Base-by-base conservation (phyloP, 2,797 vertebrate species). In the Coranthus polyacanthus region DNA sequence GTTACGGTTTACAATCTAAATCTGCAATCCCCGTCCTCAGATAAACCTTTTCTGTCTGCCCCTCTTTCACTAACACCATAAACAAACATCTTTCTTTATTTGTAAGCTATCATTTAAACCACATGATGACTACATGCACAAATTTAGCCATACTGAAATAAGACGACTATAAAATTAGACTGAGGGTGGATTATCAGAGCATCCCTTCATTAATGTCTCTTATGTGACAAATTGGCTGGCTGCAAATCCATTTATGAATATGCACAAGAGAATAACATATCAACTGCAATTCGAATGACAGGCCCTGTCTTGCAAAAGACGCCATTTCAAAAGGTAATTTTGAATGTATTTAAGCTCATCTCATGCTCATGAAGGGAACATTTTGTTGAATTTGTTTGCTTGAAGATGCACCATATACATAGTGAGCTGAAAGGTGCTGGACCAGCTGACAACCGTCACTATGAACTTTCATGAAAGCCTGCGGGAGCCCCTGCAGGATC, bases 401-500 rank as follows among this genome's bases (percentile, higher is more conserved):
- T 63, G 12, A 64, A 24, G 8, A 10, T 53, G 29, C 13, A 12
- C 6, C 11, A 12, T 38, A 12, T 12, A 38, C 3, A 2, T 9
- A 38, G 36, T 38, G 11, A 9, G 24, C 24, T 26, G 24, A 26
- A 26, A 26, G 3, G 24, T 26, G 18, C 18, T 44, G 18, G 18
- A 13, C 24, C 52, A 37, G 21, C 65, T 55, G 32, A 37, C 38
- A 64, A 24, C 10, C 36, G 39, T 49, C 20, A 64, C 26, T 66
- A 51, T 50, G 22, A 57, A 41, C 62, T 22, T 15, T 8, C 46
- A 26, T 41, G 16, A 7, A 56, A 64, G 21, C 13, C 47, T 69
- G 67, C 58, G 22, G 29, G 36, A 16, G 42, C 61, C 45, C 22
- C 45, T 20, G 29, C 53, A 46, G 57, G 41, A 66, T 66, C 43